These are phyloP conservation scores for Papilio protenor DNA, from an alignment of 2,888 invertebrate genomes.

Conservation along the genomic window DNA sequence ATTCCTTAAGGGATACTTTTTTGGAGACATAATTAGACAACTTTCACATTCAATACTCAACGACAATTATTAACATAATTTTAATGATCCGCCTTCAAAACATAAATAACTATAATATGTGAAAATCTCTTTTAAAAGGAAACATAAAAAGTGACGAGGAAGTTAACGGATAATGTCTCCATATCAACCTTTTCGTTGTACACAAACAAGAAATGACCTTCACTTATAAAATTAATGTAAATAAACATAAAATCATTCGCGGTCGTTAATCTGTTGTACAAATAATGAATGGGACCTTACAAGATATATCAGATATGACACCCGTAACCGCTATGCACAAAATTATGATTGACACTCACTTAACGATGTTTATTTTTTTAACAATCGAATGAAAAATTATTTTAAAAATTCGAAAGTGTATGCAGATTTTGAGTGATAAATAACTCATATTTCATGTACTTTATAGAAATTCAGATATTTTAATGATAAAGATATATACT, in stretches of 20 bases:
- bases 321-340: slow-evolving; percentile 8
- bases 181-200: slow-evolving; percentile 27
- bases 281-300: slow-evolving; percentile 29
- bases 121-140: slow-evolving; percentile 6
- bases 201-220: slow-evolving; percentile 34
- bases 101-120: slow-evolving; percentile 7
- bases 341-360: slow-evolving; percentile 21
- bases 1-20: not conserved
- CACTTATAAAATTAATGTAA: slow-evolving; percentile 34
- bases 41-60: slow-evolving; percentile 7
- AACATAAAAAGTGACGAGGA: slow-evolving; percentile 26
- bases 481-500: too few species aligned
- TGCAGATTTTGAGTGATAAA: not conserved
- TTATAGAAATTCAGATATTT: not conserved
- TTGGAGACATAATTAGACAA: not conserved
- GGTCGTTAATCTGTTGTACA: slow-evolving; percentile 23
- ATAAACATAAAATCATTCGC: slow-evolving; percentile 35
- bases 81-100: slow-evolving; percentile 9
- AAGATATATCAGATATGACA: slow-evolving; percentile 20
- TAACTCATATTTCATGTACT: not conserved
- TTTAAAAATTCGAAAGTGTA: not conserved
- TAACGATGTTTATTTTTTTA: slow-evolving; percentile 14
- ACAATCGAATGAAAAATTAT: not conserved
- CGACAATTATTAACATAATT: not conserved
- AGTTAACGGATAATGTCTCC: slow-evolving; percentile 29